Evolutionary conservation across 2,113 vertebrate species (phyloP), one percentile per base, ranked within the genome.

Genomic region (Heloderma charlesbogerti): DNA sequence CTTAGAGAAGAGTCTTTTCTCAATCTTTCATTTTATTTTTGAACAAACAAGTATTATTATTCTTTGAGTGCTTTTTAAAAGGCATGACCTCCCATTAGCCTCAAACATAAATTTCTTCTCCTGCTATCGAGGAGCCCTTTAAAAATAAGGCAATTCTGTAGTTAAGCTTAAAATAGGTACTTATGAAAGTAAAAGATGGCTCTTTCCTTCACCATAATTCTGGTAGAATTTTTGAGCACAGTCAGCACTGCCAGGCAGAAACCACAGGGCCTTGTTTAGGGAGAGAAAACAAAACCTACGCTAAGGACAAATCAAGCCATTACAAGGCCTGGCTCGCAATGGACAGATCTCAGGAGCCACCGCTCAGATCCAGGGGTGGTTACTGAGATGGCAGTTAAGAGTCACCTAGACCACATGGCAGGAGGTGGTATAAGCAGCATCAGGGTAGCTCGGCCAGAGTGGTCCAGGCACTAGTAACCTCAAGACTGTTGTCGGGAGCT

Each of bases 111-210:
- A 75, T 1, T 48, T 74, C 1, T 72, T 75, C 18, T 79, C 0
- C 40, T 88, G 8, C 31, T 91, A 77, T 5, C 79, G 29, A 48
- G n/a, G 18, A 88, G 57, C 34, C 88, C 5, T 89, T 92, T 72
- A 86, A 71, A 90, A 91, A 72, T 87, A 88, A 63, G 60, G 0
- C 0, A 72, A 20, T 40, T 91, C 92, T 92, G 12, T 20, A 80
- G 75, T 3, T 13, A 90, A 89, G 88, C 0, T 69, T 0, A 16
- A 31, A 85, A 86, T 9, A 45, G 0, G 60, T 66, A 88, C 34
- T 51, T 80, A 1, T 29, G 29, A 80, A 48, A 48, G 37, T 22
- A 72, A 63, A 79, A 20, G 0, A 31, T 43, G 34, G 0, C 16
- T 45, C 48, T 3, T 92, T 71, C 9, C 66, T 0, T 22, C 77